Evolutionary conservation across 2,888 invertebrate genomes (phyloP), one percentile per base, ranked within the genome.

Genomic region (Pheosia gnoma): DNA sequence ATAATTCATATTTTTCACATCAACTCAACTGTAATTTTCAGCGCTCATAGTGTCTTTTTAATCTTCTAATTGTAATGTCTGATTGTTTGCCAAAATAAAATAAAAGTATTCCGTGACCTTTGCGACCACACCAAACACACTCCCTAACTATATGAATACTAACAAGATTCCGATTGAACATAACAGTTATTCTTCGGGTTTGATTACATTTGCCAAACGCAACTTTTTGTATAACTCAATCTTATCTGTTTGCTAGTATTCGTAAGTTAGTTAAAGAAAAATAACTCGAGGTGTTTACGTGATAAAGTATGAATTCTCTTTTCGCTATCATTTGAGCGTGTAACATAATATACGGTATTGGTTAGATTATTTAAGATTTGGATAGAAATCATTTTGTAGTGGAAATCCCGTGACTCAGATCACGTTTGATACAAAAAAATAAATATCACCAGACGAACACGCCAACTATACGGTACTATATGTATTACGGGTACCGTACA

Each of bases 111-210:
- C 25, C 25, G 25, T 25, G 25, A 49, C 49, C 13, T 6, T 49
- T 9, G 49, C n/a, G n/a, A 49, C 49, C 49, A n/a, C 5, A 49
- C 6, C n/a, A 9, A 49, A 49, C 11, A 13, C 3, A 51, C 36
- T 39, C 38, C 45, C 9, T 54, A 55, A 61, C 9, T 58, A 10
- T 47, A 61, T 36, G 11, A 62, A 6, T 13, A 36, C 13, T 58
- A 8, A 5, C 39, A 59, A 67, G 63, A 60, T 70, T 67, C 13
- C 45, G 8, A 7, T 58, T 41, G 59, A 37, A 59, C 62, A 62
- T 66, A 70, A 65, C 47, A 61, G 11, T 52, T 59, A 52, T 61
- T 66, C 58, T 62, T 61, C 53, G 60, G 63, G 60, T 63, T 61
- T 57, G 57, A 69, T 69, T 62, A 66, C 37, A 64, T 60, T 58